These are phyloP conservation scores for Chymomyza procnemis DNA, from an alignment of 2,888 invertebrate species.

Conservation along the genomic window DNA sequence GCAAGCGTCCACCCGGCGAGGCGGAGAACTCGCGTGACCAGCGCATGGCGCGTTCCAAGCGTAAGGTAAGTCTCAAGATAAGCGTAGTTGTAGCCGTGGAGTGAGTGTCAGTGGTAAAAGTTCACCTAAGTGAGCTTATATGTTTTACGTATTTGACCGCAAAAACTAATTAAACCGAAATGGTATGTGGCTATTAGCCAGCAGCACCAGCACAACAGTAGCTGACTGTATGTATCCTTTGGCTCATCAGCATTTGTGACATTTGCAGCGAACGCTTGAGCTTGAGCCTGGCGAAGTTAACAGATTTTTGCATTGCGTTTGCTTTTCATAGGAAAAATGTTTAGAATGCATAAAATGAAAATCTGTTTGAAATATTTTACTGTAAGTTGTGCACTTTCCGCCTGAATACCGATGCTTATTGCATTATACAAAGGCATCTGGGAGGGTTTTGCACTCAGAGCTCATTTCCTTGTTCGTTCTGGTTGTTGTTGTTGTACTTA, in stretches of 20 bases:
- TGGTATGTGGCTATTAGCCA: constrained; percentile 34
- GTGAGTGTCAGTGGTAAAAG: neutral
- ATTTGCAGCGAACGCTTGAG: too few relatives aligned
- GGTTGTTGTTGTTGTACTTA: neutral
- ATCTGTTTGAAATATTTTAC: constrained; percentile 16
- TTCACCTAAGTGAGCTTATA: neutral
- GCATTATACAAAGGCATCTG: neutral
- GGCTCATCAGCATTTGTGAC: neutral
- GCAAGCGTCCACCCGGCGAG: constrained; percentile 91
- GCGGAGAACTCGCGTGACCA: constrained; percentile 90
- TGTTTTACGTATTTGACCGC: constrained; percentile 44
- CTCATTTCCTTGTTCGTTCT: neutral
- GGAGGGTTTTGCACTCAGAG: neutral
- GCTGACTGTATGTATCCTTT: neutral
- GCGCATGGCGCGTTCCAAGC: constrained; percentile 89
- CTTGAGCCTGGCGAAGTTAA: neutral
- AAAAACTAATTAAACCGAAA: constrained; percentile 63
- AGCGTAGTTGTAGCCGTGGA: neutral
- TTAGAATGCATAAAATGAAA: neutral
- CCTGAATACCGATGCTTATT: constrained; percentile 17
- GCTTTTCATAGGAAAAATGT: neutral
- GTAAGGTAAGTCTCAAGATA: constrained; percentile 83
- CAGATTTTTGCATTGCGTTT: neutral
- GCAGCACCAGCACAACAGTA: too few relatives aligned
- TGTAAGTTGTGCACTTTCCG: constrained; percentile 30